Evolutionary conservation across 2,888 invertebrate species (phyloP), one percentile per base, ranked within the genome.

Genomic region (Platynereis dumerilii): DNA sequence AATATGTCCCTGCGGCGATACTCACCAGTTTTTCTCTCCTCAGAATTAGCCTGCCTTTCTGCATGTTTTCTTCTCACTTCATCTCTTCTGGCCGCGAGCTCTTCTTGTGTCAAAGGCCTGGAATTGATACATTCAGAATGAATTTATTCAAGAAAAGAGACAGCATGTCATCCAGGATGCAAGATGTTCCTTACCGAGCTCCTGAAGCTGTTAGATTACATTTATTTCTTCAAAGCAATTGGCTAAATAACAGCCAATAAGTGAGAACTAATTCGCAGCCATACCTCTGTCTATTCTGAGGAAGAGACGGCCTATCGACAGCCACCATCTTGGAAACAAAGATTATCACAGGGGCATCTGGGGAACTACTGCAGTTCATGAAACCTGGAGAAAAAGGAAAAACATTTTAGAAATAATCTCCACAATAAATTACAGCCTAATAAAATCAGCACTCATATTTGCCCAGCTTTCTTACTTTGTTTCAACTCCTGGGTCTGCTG

Each of bases 321-420:
- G 92, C 90, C 85, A 93, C 91, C 94, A 97, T 95, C 88, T 96
- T 94, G 0, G 94, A 94, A 75, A 92, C 88, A 87, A 88, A 92
- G 70, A 90, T 90, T 83, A 91, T 90, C 60, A 90, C 85, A 44
- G 92, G 91, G 72, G 87, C 88, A 71, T 89, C 85, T 1, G 87
- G 84, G 69, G 87, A 86, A 66, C 88, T 87, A 83, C 88, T 89
- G 86, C 91, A 95, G 66, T 87, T 87, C 62, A 81, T 60, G 68
- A 86, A 83, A 69, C 76, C 81, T 80, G 73, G 2, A 44, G 56
- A 17, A 20, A n/a, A 7, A 60, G n/a, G 28, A 61, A 24, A 22
- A 29, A 44, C n/a, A n/a, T n/a, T n/a, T n/a, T n/a, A n/a, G n/a
- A n/a, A n/a, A n/a, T n/a, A n/a, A n/a, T n/a, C n/a, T n/a, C n/a